A percentile compares a stretch with the other conserved stretches of the same genome.
Conservation (phyloP, 2,888 invertebrate species). For the Cepaea hortensis region DNA sequence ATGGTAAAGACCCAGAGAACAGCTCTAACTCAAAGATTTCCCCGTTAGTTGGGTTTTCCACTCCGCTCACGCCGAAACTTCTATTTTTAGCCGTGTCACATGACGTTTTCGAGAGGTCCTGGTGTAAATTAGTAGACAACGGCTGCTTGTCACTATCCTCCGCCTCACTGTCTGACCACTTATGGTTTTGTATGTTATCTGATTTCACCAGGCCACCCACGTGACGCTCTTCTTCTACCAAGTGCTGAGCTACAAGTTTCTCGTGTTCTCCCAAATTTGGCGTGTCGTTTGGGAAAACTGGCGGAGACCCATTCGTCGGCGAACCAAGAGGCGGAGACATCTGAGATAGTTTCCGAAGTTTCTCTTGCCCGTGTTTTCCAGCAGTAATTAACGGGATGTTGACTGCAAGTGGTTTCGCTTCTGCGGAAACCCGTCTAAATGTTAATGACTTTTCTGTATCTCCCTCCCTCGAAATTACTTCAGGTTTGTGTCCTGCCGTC, state of each 20-base stretch:
- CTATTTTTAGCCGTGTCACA: not conserved
- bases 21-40: not conserved
- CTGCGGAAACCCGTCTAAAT: not conserved
- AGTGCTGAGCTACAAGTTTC: not conserved
- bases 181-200: not conserved
- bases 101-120: not conserved
- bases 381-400: constrained; percentile 44
- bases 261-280: not conserved
- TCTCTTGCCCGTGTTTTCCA: constrained; percentile 45
- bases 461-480: not conserved
- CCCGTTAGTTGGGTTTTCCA: not conserved
- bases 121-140: not conserved
- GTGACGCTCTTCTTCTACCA: not conserved
- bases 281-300: not conserved
- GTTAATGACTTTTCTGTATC: too few species aligned
- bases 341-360: constrained; percentile 33
- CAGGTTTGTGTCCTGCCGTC: not conserved
- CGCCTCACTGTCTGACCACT: not conserved
- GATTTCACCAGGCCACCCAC: not conserved
- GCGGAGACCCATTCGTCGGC: constrained; percentile 8
- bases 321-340: not conserved
- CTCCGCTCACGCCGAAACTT: not conserved
- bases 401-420: constrained; percentile 7
- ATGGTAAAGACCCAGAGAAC: not conserved
- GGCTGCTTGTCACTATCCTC: not conserved